Percentiles rank a stretch among this genome's conserved stretches.
phyloP scores from a whole-genome alignment of 2,888 invertebrate genomes.

The Ormyrus labotus region DNA sequence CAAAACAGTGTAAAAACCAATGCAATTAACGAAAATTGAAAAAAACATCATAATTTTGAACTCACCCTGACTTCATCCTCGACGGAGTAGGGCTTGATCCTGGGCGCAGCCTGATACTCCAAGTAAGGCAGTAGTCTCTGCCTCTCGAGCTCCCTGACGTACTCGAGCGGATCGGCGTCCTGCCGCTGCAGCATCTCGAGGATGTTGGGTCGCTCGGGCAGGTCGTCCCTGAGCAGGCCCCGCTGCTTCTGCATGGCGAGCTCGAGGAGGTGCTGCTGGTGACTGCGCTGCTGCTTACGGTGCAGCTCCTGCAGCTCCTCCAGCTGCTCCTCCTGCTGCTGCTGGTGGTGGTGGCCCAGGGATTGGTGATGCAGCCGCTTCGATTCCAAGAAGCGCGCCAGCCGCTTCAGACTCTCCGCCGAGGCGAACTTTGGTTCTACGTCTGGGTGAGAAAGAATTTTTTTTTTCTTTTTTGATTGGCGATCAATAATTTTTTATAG shows the following conservation, averaged over 20 bases:
- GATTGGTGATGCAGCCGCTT: conserved; percentile 51
- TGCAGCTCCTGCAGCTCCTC: conserved; percentile 22
- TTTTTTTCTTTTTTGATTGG: too few relatives aligned
- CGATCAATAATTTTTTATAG: too few relatives aligned
- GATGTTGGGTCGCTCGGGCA: conserved; percentile 48
- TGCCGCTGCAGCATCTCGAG: conserved; percentile 48
- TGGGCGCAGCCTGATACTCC: conserved; percentile 41
- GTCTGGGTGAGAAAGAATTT: conserved; percentile 59
- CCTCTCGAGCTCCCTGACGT: conserved; percentile 44
- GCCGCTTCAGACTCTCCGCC: conserved; percentile 62
- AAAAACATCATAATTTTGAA: background rate
- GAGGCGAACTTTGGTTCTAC: conserved; percentile 63
- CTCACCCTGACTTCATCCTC: conserved; percentile 53
- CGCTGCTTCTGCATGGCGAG: conserved; percentile 48
- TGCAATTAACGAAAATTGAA: too few relatives aligned
- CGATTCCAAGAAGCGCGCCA: conserved; percentile 65
- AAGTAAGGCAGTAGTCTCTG: conserved; percentile 50
- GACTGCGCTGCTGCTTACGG: background rate
- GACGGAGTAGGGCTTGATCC: conserved; percentile 32
- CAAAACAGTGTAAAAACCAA: too few relatives aligned
- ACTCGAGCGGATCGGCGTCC: conserved; percentile 43
- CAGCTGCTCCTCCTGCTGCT: conserved; percentile 9
- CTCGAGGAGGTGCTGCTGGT: conserved; percentile 48
- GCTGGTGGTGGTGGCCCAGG: conserved; percentile 23
- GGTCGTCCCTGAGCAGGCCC: conserved; percentile 43